Conservation (phyloP, 2,797 vertebrate species). For the Hippopotamyrus pictus region DNA sequence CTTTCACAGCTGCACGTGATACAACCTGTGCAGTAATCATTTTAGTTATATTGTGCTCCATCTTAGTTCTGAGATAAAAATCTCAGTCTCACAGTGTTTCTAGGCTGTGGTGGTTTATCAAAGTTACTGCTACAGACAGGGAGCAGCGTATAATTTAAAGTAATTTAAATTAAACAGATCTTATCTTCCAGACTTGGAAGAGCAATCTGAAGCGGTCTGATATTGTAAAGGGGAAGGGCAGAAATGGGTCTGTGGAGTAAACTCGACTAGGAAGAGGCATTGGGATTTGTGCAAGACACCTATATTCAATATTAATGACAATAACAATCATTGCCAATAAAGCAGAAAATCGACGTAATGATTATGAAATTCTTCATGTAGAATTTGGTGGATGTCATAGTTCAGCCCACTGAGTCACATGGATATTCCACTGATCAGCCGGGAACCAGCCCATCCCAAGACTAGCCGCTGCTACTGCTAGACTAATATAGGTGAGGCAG, state of each 20-base stretch:
- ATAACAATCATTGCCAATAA: neutral
- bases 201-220: constrained; percentile 13
- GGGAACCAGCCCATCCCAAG: neutral
- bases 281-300: neutral
- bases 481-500: neutral
- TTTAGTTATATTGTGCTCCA: neutral
- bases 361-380: neutral
- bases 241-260: neutral
- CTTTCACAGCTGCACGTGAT: neutral
- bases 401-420: neutral
- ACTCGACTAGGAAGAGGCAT: neutral
- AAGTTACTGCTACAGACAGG: constrained; percentile 10
- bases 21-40: neutral
- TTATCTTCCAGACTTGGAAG: constrained; percentile 30
- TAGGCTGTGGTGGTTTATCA: constrained; percentile 35
- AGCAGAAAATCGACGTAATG: neutral
- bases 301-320: neutral
- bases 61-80: constrained; percentile 25
- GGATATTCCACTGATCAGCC: neutral
- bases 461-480: neutral
- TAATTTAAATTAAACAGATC: constrained; percentile 32
- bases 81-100: constrained; percentile 23
- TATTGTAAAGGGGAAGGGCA: neutral
- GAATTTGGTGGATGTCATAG: neutral
- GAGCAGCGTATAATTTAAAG: constrained; percentile 19